Evolutionary conservation across 2,888 invertebrate species (phyloP).

Genomic region (Polyommatus icarus): DNA sequence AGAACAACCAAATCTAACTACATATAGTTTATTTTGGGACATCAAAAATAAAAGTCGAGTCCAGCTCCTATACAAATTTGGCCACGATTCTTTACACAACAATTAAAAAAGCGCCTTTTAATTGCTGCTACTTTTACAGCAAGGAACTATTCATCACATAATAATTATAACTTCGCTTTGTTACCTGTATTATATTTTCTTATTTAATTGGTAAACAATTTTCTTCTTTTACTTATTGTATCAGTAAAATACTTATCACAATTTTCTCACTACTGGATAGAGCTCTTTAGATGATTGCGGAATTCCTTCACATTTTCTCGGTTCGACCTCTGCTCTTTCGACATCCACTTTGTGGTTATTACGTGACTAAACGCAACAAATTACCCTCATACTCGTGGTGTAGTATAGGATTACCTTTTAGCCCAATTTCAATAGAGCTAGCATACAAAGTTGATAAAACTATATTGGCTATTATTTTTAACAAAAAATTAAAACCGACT

Average conservation of each 20-base stretch:
- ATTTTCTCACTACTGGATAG: background rate
- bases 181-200: too few species aligned
- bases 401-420: background rate
- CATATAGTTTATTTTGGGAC: too few species aligned
- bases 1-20: too few species aligned
- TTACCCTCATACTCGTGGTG: background rate
- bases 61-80: too few species aligned
- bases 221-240: background rate
- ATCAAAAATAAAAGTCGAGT: too few species aligned
- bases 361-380: conserved; percentile 13
- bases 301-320: background rate
- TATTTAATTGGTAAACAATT: background rate
- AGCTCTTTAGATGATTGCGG: background rate
- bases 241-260: background rate
- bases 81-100: too few species aligned
- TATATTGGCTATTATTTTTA: too few species aligned
- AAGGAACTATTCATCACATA: too few species aligned
- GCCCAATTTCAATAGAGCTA: background rate
- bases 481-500: too few species aligned
- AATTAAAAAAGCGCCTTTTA: too few species aligned
- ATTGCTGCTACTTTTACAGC: too few species aligned
- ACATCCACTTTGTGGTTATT: conserved; percentile 16
- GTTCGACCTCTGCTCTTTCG: conserved; percentile 6
- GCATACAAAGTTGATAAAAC: background rate
- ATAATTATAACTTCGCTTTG: too few species aligned